Base-by-base conservation (phyloP, 1,140 invertebrate genomes). In the Pseudomyrmex sp. region DNA sequence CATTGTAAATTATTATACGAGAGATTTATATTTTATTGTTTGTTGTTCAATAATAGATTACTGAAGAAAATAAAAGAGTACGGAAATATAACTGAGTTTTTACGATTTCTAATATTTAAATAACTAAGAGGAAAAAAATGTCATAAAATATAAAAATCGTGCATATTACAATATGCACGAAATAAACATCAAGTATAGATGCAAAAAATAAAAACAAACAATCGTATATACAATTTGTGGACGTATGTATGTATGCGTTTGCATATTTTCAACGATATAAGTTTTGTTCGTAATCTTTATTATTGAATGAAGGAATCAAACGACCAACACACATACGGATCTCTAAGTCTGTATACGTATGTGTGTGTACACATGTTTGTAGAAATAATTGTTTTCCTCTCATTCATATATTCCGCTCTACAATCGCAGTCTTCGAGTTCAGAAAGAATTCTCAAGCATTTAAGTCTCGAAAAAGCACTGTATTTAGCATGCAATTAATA, bases 21-120 rank as follows among this genome's bases (percentile, higher is more conserved):
- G 5, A 77, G 58, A 70, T 69, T 69, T 26, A 48, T 35, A 12
- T 35, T 35, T 35, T 35, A 35, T 35, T 35, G 35, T 35, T 35
- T 35, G 35, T 35, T 35, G 35, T 35, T 35, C 35, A 35, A 35
- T 35, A 35, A 35, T 35, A 35, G 35, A 35, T 35, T 35, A 35
- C 35, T 35, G 35, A 7, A 35, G 5, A 35, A 35, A 35, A 35
- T 35, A 35, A 35, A 35, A 35, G 5, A 7, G 46, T 15, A 65
- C 1, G 26, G 48, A 59, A 80, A 52, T 59, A 44, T 15, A 13
- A 48, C 44, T 54, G 13, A 13, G 65, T 35, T 56, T 75, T 52
- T 68, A 69, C 74, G 63, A 74, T 84, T 88, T 88, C 69, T 54
- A 62, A 80, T 74, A 63, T 69, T 68, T 44, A 18, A 35, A 7